These are phyloP conservation scores for Oppia nitens DNA, from an alignment of 1,140 invertebrate genomes.

Conservation along the genomic window DNA sequence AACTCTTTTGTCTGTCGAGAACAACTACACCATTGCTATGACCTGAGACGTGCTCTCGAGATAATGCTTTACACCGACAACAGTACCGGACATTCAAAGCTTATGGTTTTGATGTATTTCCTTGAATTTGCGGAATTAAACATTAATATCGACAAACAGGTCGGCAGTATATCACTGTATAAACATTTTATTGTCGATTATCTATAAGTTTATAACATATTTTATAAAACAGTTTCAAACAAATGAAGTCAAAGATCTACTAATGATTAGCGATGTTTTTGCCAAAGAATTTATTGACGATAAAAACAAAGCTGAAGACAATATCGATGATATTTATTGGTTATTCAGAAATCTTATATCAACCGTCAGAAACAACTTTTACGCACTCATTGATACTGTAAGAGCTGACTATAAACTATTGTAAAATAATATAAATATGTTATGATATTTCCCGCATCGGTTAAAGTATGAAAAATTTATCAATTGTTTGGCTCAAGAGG, in stretches of 20 bases:
- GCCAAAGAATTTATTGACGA: constrained; percentile 8
- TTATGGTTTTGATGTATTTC: constrained; percentile 15
- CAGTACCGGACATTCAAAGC: constrained; percentile 10
- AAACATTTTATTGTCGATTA: neutral
- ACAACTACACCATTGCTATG: neutral
- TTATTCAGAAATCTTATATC: constrained; percentile 3
- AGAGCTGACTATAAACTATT: neutral
- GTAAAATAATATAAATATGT: neutral
- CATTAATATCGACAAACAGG: neutral
- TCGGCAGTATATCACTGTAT: neutral
- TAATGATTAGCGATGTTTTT: constrained; percentile 3
- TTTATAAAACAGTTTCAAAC: neutral
- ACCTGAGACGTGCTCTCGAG: constrained; percentile 7
- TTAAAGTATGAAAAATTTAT: constrained; percentile 13
- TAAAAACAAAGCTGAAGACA: neutral
- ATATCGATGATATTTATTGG: constrained; percentile 7
- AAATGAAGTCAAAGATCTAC: neutral
- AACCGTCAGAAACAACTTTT: neutral
- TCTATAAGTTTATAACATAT: neutral
- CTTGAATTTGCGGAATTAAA: constrained; percentile 6
- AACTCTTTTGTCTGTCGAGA: constrained; percentile 12
- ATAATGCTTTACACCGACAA: constrained; percentile 1
- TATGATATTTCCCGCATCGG: neutral
- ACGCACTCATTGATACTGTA: constrained; percentile 3
- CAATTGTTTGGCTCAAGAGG: constrained; percentile 2